These are phyloP conservation scores for Arge pagana DNA, from an alignment of 2,888 invertebrate genomes.

Conservation along the genomic window DNA sequence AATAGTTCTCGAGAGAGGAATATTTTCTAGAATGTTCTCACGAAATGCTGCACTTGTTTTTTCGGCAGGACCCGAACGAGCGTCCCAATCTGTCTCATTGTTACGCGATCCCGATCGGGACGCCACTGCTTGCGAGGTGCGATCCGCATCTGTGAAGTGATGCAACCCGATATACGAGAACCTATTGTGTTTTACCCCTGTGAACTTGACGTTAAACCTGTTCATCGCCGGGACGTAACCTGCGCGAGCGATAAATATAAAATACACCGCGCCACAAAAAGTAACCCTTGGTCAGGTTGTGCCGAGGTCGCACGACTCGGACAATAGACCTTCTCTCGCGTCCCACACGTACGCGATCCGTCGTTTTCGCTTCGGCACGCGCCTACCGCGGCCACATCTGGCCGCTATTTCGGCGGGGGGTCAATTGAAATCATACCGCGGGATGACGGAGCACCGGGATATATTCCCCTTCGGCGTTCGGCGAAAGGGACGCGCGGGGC, in stretches of 20 bases:
- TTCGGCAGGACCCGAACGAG: no score
- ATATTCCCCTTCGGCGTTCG: constrained; percentile 14
- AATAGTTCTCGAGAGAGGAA: no score
- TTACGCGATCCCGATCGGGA: no score
- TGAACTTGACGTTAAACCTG: constrained; percentile 37
- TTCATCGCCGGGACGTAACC: constrained; percentile 36
- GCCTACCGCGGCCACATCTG: constrained; percentile 54
- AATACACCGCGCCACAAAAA: constrained; percentile 29
- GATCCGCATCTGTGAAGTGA: no score
- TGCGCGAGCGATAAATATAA: constrained; percentile 40
- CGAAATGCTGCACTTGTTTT: no score
- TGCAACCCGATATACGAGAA: no score
- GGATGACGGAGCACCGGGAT: neutral
- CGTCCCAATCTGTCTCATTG: no score
- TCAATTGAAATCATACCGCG: constrained; percentile 51
- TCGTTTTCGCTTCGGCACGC: constrained; percentile 37
- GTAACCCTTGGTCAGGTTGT: constrained; percentile 11
- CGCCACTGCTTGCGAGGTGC: no score
- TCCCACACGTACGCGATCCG: neutral
- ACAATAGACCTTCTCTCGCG: neutral
- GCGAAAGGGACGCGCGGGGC: neutral
- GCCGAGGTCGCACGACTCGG: constrained; percentile 11
- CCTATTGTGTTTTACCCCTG: no score
- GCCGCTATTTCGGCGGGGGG: constrained; percentile 44
- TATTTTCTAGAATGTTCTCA: no score